Evolutionary conservation across 2,888 invertebrate species (phyloP).

Genomic region (Hofmannophila pseudospretella): DNA sequence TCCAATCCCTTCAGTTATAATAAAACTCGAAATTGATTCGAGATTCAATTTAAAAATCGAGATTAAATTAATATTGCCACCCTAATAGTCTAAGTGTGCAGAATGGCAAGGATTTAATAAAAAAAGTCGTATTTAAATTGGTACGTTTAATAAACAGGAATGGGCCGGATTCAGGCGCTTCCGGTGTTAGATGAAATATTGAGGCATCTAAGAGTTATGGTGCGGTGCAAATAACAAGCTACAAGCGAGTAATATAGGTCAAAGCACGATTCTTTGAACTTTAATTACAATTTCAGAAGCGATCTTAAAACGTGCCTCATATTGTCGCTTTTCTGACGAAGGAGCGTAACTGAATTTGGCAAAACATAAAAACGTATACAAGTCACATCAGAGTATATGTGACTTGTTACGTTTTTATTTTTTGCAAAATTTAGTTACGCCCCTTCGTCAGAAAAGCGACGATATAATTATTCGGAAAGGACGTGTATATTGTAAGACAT

Average conservation of each 20-base stretch:
- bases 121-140: slow-evolving; percentile 22
- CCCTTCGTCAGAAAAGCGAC: too few species aligned
- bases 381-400: too few species aligned
- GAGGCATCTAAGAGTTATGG: slow-evolving; percentile 8
- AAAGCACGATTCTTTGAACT: too few species aligned
- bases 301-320: too few species aligned
- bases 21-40: slow-evolving; percentile 12
- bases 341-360: too few species aligned
- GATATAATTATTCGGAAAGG: too few species aligned
- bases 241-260: background rate
- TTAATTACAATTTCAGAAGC: too few species aligned
- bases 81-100: slow-evolving; percentile 12
- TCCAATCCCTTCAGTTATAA: slow-evolving; percentile 9
- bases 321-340: too few species aligned
- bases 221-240: slow-evolving; percentile 9
- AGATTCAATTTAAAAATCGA: slow-evolving; percentile 23
- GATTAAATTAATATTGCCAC: slow-evolving; percentile 22
- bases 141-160: slow-evolving; percentile 26
- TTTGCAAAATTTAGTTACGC: too few species aligned
- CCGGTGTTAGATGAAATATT: slow-evolving; percentile 30
- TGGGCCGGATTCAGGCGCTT: slow-evolving; percentile 14
- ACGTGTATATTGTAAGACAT: too few species aligned
- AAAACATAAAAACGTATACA: too few species aligned
- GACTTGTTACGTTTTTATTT: too few species aligned
- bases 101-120: slow-evolving; percentile 17